Base-by-base conservation (phyloP, 2,113 vertebrate genomes). In the Heterotis niloticus region DNA sequence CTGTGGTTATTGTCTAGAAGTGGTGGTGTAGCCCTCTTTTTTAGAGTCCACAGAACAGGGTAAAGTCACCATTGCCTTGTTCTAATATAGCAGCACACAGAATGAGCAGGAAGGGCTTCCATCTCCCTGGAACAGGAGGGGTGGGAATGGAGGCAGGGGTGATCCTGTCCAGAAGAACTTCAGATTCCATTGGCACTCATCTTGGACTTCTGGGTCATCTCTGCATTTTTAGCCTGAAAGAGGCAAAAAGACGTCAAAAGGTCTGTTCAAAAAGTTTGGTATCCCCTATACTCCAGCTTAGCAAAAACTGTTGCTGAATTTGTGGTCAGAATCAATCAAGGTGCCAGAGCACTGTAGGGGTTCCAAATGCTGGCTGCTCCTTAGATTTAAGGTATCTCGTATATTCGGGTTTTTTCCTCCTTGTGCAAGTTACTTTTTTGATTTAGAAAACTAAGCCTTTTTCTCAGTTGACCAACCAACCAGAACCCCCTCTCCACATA, bases 141-240 rank as follows among this genome's bases (percentile, higher is more conserved):
- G 34, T 44, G 34, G 2, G 2, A 2, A 10, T 16, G 62, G 23
- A 5, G 51, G 23, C 34, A 44, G n/a, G 26, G 16, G 13, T 0
- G 29, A 14, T 7, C 28, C 77, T 16, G 10, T 1, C 67, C 4
- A 17, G 24, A 4, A 24, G 12, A n/a, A 18, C 2, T 5, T 78
- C 54, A 78, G 20, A 78, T 60, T 14, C 77, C 66, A 23, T 70
- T 71, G 57, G 67, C 77, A 12, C 52, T 70, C 67, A 78, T 78
- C 67, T 78, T 78, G 56, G 77, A 34, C 28, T 59, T 60, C 10
- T 78, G 77, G 77, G 67, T 17, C 16, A 56, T 12, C 57, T 78
- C 66, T 1, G 77, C 54, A n/a, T 62, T 70, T 62, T 78, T 78
- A 12, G 67, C 77, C 77, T 78, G 67, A 57, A 59, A 23, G 56